phyloP scores from a whole-genome alignment of 1,140 invertebrate species.

The Hyles euphorbiae region DNA sequence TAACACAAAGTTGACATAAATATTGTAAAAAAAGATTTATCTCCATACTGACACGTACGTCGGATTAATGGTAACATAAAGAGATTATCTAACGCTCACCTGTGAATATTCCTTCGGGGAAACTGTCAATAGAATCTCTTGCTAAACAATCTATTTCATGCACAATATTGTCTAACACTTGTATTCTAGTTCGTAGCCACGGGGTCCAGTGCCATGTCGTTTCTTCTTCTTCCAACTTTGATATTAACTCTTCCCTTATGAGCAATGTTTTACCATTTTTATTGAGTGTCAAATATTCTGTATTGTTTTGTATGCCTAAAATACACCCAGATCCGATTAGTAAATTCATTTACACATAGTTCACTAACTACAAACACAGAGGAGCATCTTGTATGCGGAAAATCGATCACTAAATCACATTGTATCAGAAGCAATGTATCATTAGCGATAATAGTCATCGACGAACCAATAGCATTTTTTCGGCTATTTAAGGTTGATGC shows the following conservation, averaged over 20 bases:
- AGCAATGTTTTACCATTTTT: constrained; percentile 46
- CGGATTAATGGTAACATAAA: neutral
- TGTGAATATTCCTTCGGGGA: constrained; percentile 44
- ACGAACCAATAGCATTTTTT: constrained; percentile 1
- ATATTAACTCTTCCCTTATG: constrained; percentile 44
- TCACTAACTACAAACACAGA: neutral
- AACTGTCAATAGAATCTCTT: constrained; percentile 42
- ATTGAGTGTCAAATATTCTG: constrained; percentile 18
- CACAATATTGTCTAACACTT: constrained; percentile 33
- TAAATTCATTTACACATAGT: too few relatives aligned
- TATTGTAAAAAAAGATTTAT: too few relatives aligned
- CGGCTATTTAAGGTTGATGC: too few relatives aligned
- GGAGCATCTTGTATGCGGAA: neutral
- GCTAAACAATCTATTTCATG: constrained; percentile 31
- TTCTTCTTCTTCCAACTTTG: constrained; percentile 38
- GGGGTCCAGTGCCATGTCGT: constrained; percentile 59
- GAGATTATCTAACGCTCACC: constrained; percentile 31
- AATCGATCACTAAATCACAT: constrained; percentile 1
- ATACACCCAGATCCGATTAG: too few relatives aligned
- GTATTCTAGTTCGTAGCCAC: constrained; percentile 51
- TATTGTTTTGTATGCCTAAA: constrained; percentile 10
- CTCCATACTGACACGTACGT: neutral
- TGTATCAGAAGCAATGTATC: neutral
- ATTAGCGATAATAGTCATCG: constrained; percentile 1
- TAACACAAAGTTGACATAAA: too few relatives aligned